phyloP scores from a whole-genome alignment of 2,888 invertebrate species.

The Temnothorax rugatulus region DNA sequence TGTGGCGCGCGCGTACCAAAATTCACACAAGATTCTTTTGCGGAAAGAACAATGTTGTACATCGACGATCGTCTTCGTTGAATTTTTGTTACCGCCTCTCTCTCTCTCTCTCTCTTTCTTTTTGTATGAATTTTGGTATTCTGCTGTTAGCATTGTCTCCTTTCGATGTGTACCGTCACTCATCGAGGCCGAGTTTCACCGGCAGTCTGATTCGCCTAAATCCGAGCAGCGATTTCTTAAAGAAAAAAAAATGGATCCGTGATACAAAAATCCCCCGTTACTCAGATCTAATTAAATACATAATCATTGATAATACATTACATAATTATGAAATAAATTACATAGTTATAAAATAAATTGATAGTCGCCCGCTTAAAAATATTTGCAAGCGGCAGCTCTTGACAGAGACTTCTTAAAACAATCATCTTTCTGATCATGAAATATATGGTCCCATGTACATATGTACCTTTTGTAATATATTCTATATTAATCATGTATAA shows the following conservation, averaged over 20 bases:
- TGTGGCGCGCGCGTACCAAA: conserved; percentile 38
- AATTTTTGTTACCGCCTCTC: conserved; percentile 9
- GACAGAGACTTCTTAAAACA: not conserved
- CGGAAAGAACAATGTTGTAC: conserved; percentile 34
- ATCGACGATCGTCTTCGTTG: conserved; percentile 31
- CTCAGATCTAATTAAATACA: not conserved
- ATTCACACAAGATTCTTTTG: conserved; percentile 38
- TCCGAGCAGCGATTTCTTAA: conserved; percentile 20
- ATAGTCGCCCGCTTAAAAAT: not conserved
- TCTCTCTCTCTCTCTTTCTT: not conserved
- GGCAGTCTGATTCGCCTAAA: not conserved
- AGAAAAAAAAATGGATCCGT: not conserved
- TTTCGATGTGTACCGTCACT: conserved; percentile 61
- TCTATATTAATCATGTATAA: not conserved
- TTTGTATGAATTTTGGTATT: not conserved
- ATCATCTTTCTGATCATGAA: not conserved
- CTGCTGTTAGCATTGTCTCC: conserved; percentile 4
- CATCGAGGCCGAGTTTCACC: conserved; percentile 58
- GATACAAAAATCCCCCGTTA: not conserved
- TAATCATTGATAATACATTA: not conserved
- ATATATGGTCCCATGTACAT: conserved; percentile 7
- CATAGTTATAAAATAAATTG: not conserved
- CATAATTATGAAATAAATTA: no score
- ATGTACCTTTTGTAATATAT: conserved; percentile 16
- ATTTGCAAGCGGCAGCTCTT: not conserved